A percentile compares a stretch with the other conserved stretches of the same genome.
Evolutionary conservation across 2,797 vertebrate genomes (phyloP).

Genomic region (Darevskia nairensis): DNA sequence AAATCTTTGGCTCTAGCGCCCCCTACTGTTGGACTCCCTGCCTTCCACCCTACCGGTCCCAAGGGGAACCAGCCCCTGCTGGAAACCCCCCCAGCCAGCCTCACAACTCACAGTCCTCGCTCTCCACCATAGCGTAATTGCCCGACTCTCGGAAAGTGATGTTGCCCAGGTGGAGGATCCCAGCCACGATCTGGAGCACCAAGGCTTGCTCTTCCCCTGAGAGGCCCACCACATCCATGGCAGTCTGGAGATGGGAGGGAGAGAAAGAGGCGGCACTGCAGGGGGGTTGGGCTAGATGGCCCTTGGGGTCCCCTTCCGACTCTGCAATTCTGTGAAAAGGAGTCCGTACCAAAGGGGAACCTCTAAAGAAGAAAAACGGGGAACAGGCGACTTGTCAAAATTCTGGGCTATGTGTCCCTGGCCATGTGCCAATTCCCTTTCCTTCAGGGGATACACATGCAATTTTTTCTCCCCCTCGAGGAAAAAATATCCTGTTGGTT

Average conservation of each 20-base stretch:
- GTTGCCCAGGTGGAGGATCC: constrained; percentile 87
- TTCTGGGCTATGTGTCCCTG: not conserved
- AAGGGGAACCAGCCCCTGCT: no score
- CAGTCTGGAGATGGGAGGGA: constrained; percentile 69
- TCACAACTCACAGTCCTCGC: constrained; percentile 82
- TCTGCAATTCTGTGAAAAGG: no score
- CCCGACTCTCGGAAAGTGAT: constrained; percentile 84
- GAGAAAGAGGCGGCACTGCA: not conserved
- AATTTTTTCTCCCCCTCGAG: no score
- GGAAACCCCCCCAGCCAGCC: no score
- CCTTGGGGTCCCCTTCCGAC: no score
- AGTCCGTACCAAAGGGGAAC: not conserved
- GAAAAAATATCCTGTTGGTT: not conserved
- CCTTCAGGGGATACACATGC: not conserved
- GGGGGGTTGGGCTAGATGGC: no score
- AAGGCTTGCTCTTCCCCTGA: constrained; percentile 78
- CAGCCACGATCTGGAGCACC: constrained; percentile 85
- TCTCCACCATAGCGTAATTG: constrained; percentile 86
- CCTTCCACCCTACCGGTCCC: not conserved
- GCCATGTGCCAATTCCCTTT: not conserved
- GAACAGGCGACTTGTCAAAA: not conserved
- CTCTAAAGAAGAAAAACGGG: accelerated
- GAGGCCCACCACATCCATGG: constrained; percentile 83
- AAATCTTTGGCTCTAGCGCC: not conserved
- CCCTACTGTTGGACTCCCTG: not conserved